phyloP scores from a whole-genome alignment of 30 jellyfish, hydroid and myxozoan genomes.

The Turritopsis rubra region DNA sequence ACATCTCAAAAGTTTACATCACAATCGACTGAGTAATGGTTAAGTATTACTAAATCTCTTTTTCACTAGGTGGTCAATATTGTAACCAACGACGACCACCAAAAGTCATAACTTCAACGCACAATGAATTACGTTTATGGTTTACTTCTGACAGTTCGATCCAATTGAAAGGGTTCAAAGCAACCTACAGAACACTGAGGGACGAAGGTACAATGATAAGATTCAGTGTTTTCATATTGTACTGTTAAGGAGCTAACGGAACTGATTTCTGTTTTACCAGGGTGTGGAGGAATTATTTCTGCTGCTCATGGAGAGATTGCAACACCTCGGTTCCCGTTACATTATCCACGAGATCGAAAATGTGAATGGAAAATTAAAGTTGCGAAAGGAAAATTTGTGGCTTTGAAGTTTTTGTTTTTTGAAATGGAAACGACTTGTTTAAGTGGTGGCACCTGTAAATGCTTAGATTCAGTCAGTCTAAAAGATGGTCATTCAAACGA shows the following conservation, averaged over 20 bases:
- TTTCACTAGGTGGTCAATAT: slow-evolving; percentile 65
- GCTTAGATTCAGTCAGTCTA: slow-evolving; percentile 57
- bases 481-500: slow-evolving; percentile 53
- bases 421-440: slow-evolving; percentile 68
- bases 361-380: slow-evolving; percentile 79
- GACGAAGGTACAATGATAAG: slow-evolving; percentile 65
- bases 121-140: slow-evolving; percentile 64
- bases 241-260: background rate
- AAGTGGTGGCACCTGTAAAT: slow-evolving; percentile 41
- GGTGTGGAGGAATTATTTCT: slow-evolving; percentile 43
- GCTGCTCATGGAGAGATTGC: slow-evolving; percentile 38
- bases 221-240: background rate
- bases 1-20: background rate
- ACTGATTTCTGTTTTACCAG: slow-evolving; percentile 15
- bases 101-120: slow-evolving; percentile 66
- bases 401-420: slow-evolving; percentile 54
- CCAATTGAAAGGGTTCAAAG: slow-evolving; percentile 66
- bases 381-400: slow-evolving; percentile 45
- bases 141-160: slow-evolving; percentile 64
- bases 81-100: slow-evolving; percentile 82
- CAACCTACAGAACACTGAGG: slow-evolving; percentile 50
- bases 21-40: background rate
- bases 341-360: slow-evolving; percentile 64
- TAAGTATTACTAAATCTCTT: background rate
- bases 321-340: slow-evolving; percentile 90